Evolutionary conservation across 2,797 vertebrate genomes (phyloP).

Genomic region (Rhabdophis nuchalis): DNA sequence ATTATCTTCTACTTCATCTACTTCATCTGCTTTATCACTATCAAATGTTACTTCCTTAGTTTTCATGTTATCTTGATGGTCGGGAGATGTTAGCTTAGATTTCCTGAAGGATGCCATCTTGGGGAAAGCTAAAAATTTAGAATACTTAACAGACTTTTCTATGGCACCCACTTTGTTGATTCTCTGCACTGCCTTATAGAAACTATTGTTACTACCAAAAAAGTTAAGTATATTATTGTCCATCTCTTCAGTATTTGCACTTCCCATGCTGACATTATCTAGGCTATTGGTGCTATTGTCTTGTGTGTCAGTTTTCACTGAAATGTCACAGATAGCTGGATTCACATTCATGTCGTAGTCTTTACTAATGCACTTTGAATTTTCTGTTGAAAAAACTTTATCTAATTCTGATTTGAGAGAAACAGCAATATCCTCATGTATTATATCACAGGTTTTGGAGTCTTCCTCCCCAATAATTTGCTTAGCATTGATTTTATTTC

Average conservation of each 20-base stretch:
- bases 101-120: conserved; percentile 79
- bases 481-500: neutral
- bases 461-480: conserved; percentile 7
- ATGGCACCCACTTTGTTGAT: conserved; percentile 53
- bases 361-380: conserved; percentile 30
- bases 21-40: conserved; percentile 53
- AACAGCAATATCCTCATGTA: conserved; percentile 26
- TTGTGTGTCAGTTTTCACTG: conserved; percentile 41
- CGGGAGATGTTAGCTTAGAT: conserved; percentile 13
- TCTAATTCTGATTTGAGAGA: conserved; percentile 33
- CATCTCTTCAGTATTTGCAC: conserved; percentile 52
- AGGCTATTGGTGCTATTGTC: conserved; percentile 34
- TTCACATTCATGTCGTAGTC: conserved; percentile 23
- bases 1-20: conserved; percentile 52
- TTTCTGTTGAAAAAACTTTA: neutral
- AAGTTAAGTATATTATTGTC: conserved; percentile 26
- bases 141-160: conserved; percentile 68
- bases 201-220: conserved; percentile 51
- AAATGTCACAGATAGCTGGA: conserved; percentile 35
- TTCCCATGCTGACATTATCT: conserved; percentile 58
- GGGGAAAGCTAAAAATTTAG: conserved; percentile 73
- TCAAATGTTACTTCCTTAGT: conserved; percentile 46
- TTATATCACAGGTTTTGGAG: conserved; percentile 1
- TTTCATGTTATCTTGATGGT: conserved; percentile 49
- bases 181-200: conserved; percentile 68